phyloP scores from a whole-genome alignment of 2,888 invertebrate species.

The Apamea crenata region DNA sequence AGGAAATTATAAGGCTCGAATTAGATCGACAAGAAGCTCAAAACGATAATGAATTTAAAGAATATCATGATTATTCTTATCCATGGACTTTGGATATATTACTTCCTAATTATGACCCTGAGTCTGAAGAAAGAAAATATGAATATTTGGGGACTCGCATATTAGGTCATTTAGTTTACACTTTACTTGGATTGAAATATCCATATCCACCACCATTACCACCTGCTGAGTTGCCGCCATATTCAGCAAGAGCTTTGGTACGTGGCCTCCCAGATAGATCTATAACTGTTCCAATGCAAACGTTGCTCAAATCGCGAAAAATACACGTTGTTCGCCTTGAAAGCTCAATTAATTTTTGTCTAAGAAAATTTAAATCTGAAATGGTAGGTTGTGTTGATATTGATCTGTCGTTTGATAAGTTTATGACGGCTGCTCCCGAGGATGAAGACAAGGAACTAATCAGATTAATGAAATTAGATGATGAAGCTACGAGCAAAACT shows the following conservation, averaged over 20 bases:
- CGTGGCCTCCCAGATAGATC: constrained; percentile 85
- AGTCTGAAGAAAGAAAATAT: constrained; percentile 84
- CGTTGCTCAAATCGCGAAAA: constrained; percentile 80
- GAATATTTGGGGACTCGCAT: constrained; percentile 85
- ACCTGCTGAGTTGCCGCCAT: constrained; percentile 81
- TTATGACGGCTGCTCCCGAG: constrained; percentile 75
- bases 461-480: constrained; percentile 80
- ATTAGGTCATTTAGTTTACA: constrained; percentile 89
- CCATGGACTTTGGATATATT: constrained; percentile 89
- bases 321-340: constrained; percentile 86
- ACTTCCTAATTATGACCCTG: constrained; percentile 82
- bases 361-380: constrained; percentile 89
- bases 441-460: constrained; percentile 82
- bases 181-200: constrained; percentile 87
- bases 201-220: constrained; percentile 80
- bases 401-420: constrained; percentile 84
- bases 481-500: constrained; percentile 75
- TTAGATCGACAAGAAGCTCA: constrained; percentile 88
- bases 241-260: constrained; percentile 82
- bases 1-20: constrained; percentile 87
- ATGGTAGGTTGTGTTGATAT: constrained; percentile 87
- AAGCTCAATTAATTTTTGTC: constrained; percentile 90
- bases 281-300: constrained; percentile 82
- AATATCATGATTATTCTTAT: constrained; percentile 88
- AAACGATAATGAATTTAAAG: constrained; percentile 89